Base-by-base conservation (phyloP, 2,797 vertebrate species). In the Babyrousa celebensis region DNA sequence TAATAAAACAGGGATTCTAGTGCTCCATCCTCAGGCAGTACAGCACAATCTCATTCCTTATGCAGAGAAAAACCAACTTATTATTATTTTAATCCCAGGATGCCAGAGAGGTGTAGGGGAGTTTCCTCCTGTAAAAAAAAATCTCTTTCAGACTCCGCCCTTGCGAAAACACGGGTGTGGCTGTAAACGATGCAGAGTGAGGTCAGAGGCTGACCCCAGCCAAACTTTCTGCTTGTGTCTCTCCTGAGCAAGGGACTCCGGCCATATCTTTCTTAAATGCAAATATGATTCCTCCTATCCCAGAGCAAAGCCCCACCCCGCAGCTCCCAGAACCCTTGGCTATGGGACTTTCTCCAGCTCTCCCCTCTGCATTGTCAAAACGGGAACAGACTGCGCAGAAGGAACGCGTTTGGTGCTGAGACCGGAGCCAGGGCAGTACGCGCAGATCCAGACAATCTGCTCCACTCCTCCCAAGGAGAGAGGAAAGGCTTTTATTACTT, bases 371-470 rank as follows among this genome's bases (percentile, higher is more conserved):
- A 98, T 98, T 98, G 98, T 99, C 98, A 98, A 98, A 98, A 98
- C 74, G 98, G 98, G 98, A 99, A 99, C 99, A 99, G 99, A 99
- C 98, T 98, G 99, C 98, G 96, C 99, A 99, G 99, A 99, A 99
- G 98, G 99, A 98, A 98, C 97, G 97, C 97, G 98, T 98, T 98
- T 98, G 99, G 98, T 99, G 98, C 98, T 97, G 98, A 99, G 98
- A 99, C 97, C 67, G 97, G 98, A 99, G 99, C 98, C 98, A 99
- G 99, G 98, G 99, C 98, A 99, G 98, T 98, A 97, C 95, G 97
- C 97, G 98, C 98, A 97, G 98, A 99, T 99, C 98, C 99, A 99
- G 98, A 94, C 99, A 99, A 99, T 99, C 98, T 99, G 99, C 98
- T 99, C 98, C 27, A 93, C 98, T 98, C 98, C 98, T 98, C 98